Conservation (phyloP, 1,140 invertebrate genomes). For the Geopemphigus sp. region DNA sequence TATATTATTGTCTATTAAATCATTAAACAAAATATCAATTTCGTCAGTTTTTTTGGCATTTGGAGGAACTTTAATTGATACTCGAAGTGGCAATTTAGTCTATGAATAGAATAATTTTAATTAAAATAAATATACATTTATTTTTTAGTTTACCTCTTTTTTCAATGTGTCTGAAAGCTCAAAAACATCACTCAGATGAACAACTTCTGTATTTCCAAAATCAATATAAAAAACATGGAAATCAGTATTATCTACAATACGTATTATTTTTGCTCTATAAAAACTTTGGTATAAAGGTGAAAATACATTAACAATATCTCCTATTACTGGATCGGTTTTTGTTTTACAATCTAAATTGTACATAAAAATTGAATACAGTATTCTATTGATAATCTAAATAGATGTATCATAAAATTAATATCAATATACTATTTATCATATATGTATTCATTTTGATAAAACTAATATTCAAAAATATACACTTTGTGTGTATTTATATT, state of each 20-base stretch:
- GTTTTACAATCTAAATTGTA: background rate
- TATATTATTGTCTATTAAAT: background rate
- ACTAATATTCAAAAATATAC: too few relatives aligned
- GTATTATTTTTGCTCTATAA: constrained; percentile 16
- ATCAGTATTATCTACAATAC: background rate
- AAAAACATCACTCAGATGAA: constrained; percentile 3
- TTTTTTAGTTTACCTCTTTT: background rate
- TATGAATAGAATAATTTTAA: background rate
- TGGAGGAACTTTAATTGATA: constrained; percentile 6
- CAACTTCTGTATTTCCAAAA: constrained; percentile 30
- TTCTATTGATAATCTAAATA: background rate
- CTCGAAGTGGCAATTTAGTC: background rate
- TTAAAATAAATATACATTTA: background rate
- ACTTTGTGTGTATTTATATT: too few relatives aligned
- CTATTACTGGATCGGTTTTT: background rate
- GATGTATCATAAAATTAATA: background rate
- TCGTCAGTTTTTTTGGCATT: background rate
- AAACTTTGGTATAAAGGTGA: background rate
- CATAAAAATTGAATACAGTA: background rate
- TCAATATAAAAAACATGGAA: constrained; percentile 36
- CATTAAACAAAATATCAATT: background rate
- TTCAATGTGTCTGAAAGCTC: constrained; percentile 24
- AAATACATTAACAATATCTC: constrained; percentile 31
- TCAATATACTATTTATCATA: background rate
- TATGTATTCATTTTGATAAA: background rate